Evolutionary conservation across 2,888 invertebrate species (phyloP).

Genomic region (Ectropis crepuscularia): DNA sequence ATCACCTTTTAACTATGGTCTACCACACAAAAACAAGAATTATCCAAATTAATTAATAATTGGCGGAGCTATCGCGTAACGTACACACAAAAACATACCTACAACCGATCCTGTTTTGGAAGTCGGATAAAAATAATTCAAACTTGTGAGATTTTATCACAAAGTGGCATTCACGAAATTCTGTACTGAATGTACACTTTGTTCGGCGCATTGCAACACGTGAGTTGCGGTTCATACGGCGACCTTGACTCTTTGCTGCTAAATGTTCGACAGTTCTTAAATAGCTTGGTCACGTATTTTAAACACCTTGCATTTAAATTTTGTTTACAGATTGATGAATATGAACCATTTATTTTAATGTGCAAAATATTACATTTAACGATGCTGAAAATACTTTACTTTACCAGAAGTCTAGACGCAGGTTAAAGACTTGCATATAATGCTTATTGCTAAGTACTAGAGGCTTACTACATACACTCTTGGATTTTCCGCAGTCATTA

Average conservation of each 20-base stretch:
- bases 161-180: conserved; percentile 17
- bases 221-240: conserved; percentile 24
- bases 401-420: too few relatives aligned
- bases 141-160: not conserved
- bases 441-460: too few relatives aligned
- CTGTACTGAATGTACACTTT: conserved; percentile 20
- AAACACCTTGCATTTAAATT: not conserved
- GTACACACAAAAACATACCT: too few relatives aligned
- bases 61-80: too few relatives aligned
- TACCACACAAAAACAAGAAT: too few relatives aligned
- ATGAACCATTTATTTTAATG: not conserved
- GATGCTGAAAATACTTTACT: not conserved
- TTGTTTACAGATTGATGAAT: conserved; percentile 8
- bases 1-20: too few relatives aligned
- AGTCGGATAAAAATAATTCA: too few relatives aligned
- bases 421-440: too few relatives aligned
- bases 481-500: too few relatives aligned
- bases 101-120: too few relatives aligned
- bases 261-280: conserved; percentile 29
- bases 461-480: too few relatives aligned
- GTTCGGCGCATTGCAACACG: conserved; percentile 25
- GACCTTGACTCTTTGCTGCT: conserved; percentile 34
- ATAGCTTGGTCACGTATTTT: conserved; percentile 5
- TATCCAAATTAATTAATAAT: too few relatives aligned
- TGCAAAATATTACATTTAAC: not conserved